These are phyloP conservation scores for Gavialis gangeticus DNA, from an alignment of 2,113 vertebrate genomes.

Conservation along the genomic window DNA sequence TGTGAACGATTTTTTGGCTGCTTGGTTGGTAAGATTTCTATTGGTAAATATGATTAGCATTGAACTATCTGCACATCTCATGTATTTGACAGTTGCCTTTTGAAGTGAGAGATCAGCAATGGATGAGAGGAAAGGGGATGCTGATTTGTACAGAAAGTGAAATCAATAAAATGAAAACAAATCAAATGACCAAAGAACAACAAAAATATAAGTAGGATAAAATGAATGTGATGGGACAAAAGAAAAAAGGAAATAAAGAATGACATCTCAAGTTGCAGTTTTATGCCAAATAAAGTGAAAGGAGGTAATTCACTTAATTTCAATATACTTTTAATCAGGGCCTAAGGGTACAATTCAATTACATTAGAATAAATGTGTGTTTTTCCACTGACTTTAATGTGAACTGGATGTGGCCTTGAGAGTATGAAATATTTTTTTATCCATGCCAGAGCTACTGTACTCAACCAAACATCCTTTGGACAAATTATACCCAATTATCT, in stretches of 20 bases:
- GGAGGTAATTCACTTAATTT: accelerated
- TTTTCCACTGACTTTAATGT: accelerated
- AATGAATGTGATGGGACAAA: neutral
- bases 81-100: neutral
- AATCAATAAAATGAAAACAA: neutral
- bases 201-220: neutral
- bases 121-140: neutral
- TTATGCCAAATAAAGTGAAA: neutral
- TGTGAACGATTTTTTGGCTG: neutral
- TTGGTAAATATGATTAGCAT: neutral
- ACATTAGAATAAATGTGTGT: neutral
- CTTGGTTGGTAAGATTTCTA: accelerated
- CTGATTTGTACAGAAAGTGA: neutral
- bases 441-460: neutral
- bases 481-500: neutral
- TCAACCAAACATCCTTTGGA: neutral
- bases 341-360: neutral
- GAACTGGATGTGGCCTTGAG: neutral
- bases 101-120: neutral
- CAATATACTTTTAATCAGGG: neutral
- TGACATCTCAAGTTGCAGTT: neutral
- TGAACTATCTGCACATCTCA: neutral
- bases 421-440: accelerated
- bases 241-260: neutral
- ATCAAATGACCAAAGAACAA: accelerated